Evolutionary conservation across 1,140 invertebrate genomes (phyloP).

Genomic region (Metaphire vulgaris): DNA sequence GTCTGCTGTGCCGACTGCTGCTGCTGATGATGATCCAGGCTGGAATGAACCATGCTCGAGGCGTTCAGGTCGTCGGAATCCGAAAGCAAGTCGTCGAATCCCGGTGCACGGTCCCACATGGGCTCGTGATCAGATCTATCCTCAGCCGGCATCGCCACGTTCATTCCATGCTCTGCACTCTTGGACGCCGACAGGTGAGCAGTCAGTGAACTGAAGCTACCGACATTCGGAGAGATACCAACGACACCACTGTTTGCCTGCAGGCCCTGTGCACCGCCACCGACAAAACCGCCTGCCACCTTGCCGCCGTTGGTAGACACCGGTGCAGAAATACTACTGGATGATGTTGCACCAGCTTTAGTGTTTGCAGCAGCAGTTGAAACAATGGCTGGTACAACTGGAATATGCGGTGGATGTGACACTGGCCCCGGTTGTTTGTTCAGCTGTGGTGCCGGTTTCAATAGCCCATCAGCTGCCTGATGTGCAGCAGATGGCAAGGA

Average conservation of each 20-base stretch:
- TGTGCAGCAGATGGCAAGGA: neutral
- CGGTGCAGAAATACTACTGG: neutral
- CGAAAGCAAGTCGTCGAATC: neutral
- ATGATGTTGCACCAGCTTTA: no score
- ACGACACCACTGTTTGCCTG: neutral
- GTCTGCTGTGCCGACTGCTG: neutral
- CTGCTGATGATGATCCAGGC: no score
- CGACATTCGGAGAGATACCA: neutral
- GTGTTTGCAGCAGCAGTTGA: neutral
- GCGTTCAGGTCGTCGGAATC: neutral
- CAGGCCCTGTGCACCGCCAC: neutral
- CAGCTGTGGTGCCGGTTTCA: neutral
- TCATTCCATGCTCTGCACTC: neutral
- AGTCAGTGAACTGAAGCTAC: neutral
- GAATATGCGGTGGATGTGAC: neutral
- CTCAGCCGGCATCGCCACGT: neutral
- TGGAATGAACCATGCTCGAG: no score
- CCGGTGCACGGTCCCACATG: neutral
- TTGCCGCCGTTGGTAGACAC: neutral
- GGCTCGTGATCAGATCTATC: neutral
- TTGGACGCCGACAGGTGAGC: neutral
- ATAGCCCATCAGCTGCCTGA: neutral
- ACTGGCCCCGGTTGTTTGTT: neutral
- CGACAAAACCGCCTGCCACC: neutral
- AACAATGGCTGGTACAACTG: neutral